phyloP scores from a whole-genome alignment of 2,113 vertebrate species.

The Myocastor coypus region DNA sequence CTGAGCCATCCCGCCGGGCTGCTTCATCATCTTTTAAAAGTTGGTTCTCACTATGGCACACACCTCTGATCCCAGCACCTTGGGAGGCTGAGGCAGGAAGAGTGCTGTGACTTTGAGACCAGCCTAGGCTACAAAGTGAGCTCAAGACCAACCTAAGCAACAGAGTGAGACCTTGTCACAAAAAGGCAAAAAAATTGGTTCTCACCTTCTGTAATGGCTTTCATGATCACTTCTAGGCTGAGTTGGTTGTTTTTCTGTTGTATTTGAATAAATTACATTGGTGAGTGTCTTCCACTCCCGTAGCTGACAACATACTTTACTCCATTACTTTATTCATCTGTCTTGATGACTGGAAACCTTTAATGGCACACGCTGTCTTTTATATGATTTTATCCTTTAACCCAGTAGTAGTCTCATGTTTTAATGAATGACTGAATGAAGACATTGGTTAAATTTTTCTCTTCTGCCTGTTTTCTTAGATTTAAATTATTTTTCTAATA shows the following conservation, averaged over 20 bases:
- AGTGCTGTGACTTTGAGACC: too few relatives aligned
- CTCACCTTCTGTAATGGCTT: not conserved
- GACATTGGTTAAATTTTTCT: not conserved
- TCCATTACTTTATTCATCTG: not conserved
- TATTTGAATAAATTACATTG: not conserved
- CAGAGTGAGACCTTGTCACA: too few relatives aligned
- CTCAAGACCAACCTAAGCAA: too few relatives aligned
- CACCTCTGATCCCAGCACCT: too few relatives aligned
- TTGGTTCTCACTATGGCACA: not conserved
- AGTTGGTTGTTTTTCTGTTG: not conserved
- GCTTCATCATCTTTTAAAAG: conserved; percentile 11
- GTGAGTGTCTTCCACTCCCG: not conserved
- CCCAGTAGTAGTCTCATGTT: not conserved
- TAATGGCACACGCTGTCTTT: not conserved
- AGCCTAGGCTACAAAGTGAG: too few relatives aligned
- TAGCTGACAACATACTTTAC: not conserved
- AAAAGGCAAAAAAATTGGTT: not conserved
- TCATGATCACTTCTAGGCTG: not conserved
- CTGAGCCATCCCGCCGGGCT: too few relatives aligned
- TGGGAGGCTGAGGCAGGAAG: too few relatives aligned
- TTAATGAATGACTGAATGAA: not conserved
- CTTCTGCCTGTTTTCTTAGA: not conserved
- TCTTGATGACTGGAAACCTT: not conserved
- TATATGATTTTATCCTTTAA: not conserved
- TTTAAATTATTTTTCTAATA: not conserved